Conservation (phyloP, 2,888 invertebrate species). For the Eristalis arbustorum region DNA sequence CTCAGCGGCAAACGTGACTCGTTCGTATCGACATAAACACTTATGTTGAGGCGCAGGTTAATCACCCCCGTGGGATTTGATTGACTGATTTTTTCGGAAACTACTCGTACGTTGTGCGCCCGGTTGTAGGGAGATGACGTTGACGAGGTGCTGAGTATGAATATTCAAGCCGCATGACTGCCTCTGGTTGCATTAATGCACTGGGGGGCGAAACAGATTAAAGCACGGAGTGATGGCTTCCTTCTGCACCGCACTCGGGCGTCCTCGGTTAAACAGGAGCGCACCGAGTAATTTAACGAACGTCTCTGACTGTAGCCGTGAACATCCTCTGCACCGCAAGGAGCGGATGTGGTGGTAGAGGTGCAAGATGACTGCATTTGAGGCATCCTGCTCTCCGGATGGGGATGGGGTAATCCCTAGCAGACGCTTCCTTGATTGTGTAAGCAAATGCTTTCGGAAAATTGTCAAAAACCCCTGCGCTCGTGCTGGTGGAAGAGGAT, state of each 20-base stretch:
- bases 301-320: conserved; percentile 7
- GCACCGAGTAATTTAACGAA: conserved; percentile 31
- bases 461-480: conserved; percentile 8
- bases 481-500: background rate
- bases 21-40: conserved; percentile 25
- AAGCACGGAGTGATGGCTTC: background rate
- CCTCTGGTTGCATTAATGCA: background rate
- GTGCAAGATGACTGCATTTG: conserved; percentile 19
- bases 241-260: conserved; percentile 14
- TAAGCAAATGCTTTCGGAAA: conserved; percentile 2
- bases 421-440: conserved; percentile 21
- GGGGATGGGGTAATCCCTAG: conserved; percentile 18
- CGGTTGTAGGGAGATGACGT: background rate
- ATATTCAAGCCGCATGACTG: conserved; percentile 21
- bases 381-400: no score
- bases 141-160: conserved; percentile 12
- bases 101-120: background rate
- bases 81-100: background rate
- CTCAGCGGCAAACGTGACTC: conserved; percentile 17
- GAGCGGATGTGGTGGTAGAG: background rate
- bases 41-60: conserved; percentile 5
- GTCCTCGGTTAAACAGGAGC: conserved; percentile 17
- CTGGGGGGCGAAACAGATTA: background rate
- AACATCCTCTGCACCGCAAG: background rate
- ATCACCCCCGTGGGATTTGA: conserved; percentile 9